Evolutionary conservation across 1,140 invertebrate species (phyloP).

Genomic region (Tetragnatha versicolor): DNA sequence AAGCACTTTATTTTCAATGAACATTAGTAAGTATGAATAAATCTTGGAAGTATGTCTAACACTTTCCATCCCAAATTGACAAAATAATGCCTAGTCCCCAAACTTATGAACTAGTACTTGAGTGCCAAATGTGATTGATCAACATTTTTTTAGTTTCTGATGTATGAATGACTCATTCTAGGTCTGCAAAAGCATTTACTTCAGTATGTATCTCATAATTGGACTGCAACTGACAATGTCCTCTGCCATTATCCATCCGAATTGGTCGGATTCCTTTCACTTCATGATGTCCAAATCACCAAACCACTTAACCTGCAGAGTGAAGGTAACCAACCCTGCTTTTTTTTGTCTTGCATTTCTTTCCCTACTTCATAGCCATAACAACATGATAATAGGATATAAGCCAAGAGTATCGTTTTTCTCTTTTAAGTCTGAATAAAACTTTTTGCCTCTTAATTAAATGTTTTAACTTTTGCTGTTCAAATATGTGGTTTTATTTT

Average conservation of each 20-base stretch:
- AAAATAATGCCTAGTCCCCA: background rate
- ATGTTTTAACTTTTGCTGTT: background rate
- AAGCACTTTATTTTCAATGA: background rate
- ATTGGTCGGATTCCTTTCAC: constrained; percentile 19
- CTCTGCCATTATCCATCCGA: constrained; percentile 13
- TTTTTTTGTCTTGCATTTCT: background rate
- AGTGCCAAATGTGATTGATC: background rate
- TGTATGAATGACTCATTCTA: background rate
- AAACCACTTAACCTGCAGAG: background rate
- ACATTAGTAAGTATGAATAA: background rate
- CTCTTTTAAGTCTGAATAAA: background rate
- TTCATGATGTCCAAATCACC: constrained; percentile 11
- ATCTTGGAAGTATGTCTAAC: background rate
- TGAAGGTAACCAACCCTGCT: background rate
- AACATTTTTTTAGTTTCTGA: background rate
- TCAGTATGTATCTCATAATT: constrained; percentile 24
- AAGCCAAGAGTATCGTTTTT: background rate
- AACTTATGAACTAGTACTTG: background rate
- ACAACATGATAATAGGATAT: background rate
- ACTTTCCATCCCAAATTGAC: background rate
- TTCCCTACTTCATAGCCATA: background rate
- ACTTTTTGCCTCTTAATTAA: background rate
- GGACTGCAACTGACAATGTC: background rate
- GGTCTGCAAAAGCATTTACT: constrained; percentile 29
- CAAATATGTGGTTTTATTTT: background rate